Conservation (phyloP, 2,113 vertebrate species). For the Genyomyrus donnyi region DNA sequence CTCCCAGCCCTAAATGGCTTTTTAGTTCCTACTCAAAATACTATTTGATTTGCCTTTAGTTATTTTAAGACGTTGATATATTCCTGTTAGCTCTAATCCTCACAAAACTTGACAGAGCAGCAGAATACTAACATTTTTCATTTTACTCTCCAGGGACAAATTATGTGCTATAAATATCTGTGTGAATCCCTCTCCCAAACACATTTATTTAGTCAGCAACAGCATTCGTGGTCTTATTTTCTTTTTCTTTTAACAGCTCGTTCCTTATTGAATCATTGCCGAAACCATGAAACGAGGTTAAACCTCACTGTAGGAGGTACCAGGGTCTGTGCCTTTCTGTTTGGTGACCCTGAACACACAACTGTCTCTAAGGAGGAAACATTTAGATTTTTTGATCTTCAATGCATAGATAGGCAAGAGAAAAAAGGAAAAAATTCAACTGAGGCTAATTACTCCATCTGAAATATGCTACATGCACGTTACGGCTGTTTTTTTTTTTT, state of each 20-base stretch:
- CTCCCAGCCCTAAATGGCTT: neutral
- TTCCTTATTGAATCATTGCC: neutral
- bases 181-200: neutral
- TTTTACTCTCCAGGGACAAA: neutral
- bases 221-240: neutral
- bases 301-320: neutral
- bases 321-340: neutral
- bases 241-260: neutral
- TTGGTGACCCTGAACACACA: neutral
- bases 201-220: neutral
- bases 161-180: neutral
- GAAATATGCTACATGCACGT: neutral
- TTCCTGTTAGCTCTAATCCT: neutral
- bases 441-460: neutral
- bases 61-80: neutral
- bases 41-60: neutral
- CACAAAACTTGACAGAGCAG: neutral
- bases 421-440: neutral
- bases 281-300: neutral
- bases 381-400: neutral
- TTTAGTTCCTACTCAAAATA: neutral
- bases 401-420: neutral
- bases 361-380: neutral
- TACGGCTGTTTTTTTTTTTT: neutral
- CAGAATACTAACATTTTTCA: neutral